Base-by-base conservation (phyloP, 2,888 invertebrate genomes). In the Acleris holmiana region DNA sequence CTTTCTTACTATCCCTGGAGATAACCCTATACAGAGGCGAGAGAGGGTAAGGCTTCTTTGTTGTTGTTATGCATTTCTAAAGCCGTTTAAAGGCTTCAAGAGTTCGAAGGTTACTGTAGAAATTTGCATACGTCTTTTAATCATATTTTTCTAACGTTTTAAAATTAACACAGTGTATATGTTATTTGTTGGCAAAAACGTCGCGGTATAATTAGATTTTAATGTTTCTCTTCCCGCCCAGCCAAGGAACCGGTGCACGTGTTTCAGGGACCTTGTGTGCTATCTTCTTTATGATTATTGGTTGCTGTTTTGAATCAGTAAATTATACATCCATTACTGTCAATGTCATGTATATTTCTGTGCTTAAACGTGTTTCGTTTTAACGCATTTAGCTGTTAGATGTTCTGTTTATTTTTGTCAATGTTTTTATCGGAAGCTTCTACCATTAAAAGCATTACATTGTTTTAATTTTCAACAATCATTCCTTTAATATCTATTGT, bases 1-100 rank as follows among this genome's bases (percentile, higher is more conserved):
- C 73, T 92, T 90, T 68, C 83, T 92, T 25, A 91, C 91, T 15
- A 91, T 92, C 70, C 92, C 92, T 25, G 89, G 89, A 57, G 89
- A 89, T 68, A 88, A 89, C 61, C 76, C 85, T 23, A 87, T 91
- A 65, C 86, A 88, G 71, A 80, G 77, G 70, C 77, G 92, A 64
- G 86, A 89, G 49, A 79, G 92, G 84, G 92, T 92, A 88, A 89
- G 90, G 75, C 70, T 80, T 79, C 71, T 51, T 35, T 70, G n/a
- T 19, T 67, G 60, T 65, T 46, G 53, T 46, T 57, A 18, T 71
- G 60, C 53, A 58, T 60, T 29, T 29, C 29, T 54, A 60, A 65
- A 65, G 46, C 65, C 59, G 18, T 44, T 60, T 65, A 60, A 46
- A 49, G 7, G 15, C 44, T 40, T 17, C 10, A 51, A 18, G 48